Base-by-base conservation (phyloP, 2,113 vertebrate species). In the Xyrauchen texanus region DNA sequence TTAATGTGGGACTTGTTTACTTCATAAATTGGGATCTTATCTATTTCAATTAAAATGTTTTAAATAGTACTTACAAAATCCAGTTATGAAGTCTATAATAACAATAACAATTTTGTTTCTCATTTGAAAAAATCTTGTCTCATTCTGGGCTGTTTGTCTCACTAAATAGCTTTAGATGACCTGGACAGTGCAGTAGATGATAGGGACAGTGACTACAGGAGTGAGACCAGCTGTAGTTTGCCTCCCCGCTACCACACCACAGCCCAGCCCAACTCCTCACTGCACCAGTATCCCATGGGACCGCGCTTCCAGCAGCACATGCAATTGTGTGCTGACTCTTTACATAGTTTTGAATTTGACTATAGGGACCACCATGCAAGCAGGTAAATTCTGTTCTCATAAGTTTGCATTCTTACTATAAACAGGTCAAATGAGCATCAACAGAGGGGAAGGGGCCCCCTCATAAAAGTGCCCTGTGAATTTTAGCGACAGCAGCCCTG, bases 151-250 rank as follows among this genome's bases (percentile, higher is more conserved):
- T 68, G 47, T 8, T 78, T 60, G 21, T 34, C 53, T 7, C 45
- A 45, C 78, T 82, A 49, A 75, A 63, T 84, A 99, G 98, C 96
- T 52, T 93, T 96, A 71, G 97, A 99, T 87, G 97, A 99, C 67
- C 94, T 94, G 47, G 98, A 99, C 88, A 99, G 97, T 66, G 95
- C 96, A 0, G 93, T 96, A 6, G 98, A 99, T 49, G 98, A 99
- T 86, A 90, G 97, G 72, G 98, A 99, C 83, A 99, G 98, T 1
- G 97, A 99, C 90, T 99, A 98, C 80, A 95, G 97, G 81, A 99
- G 98, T 1, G 98, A 99, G 90, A 96, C 97, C 0, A 98, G 98
- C 87, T 97, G 89, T 89, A 96, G 96, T 88, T 81, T 97, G 52
- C 97, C 97, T 2, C 96, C 95, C 0, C 95, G 92, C 0, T 97